These are phyloP conservation scores for Xylocampa areola DNA, from an alignment of 2,888 invertebrate species.

Conservation along the genomic window DNA sequence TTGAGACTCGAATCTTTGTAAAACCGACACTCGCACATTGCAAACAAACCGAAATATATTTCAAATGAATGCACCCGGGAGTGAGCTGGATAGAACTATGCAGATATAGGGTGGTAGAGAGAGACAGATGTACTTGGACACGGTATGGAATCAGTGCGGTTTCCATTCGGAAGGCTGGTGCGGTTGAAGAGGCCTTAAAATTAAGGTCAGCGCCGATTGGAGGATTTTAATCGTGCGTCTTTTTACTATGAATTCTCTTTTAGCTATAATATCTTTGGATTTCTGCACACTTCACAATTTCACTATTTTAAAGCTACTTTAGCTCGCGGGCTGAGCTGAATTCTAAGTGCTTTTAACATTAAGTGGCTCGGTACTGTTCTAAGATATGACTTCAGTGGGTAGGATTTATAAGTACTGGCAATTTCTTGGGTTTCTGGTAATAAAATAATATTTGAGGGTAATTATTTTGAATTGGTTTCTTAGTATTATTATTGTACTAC, in stretches of 20 bases:
- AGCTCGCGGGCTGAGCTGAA: conserved; percentile 21
- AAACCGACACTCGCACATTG: conserved; percentile 45
- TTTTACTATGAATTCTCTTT: conserved; percentile 30
- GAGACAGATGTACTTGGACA: conserved; percentile 51
- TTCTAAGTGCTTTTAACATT: conserved; percentile 40
- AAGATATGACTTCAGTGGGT: conserved; percentile 25
- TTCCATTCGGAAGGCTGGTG: conserved; percentile 63
- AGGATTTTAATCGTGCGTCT: conserved; percentile 35
- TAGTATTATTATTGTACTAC: no score
- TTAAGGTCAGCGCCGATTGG: conserved; percentile 53
- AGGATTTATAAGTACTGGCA: conserved; percentile 18
- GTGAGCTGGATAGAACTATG: conserved; percentile 34
- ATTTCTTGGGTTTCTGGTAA: conserved; percentile 19
- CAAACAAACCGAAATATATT: conserved; percentile 55
- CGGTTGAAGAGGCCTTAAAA: conserved; percentile 57
- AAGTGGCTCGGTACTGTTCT: conserved; percentile 32
- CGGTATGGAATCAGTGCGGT: conserved; percentile 64
- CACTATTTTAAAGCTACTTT: conserved; percentile 32
- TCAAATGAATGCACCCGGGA: conserved; percentile 50
- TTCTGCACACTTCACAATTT: conserved; percentile 20
- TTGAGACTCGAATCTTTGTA: conserved; percentile 44
- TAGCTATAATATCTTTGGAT: conserved; percentile 16
- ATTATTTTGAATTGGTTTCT: conserved; percentile 1
- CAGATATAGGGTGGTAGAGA: conserved; percentile 11
- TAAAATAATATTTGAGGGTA: conserved; percentile 6